Evolutionary conservation across 2,888 invertebrate genomes (phyloP).

Genomic region (Drosophila mulleri): DNA sequence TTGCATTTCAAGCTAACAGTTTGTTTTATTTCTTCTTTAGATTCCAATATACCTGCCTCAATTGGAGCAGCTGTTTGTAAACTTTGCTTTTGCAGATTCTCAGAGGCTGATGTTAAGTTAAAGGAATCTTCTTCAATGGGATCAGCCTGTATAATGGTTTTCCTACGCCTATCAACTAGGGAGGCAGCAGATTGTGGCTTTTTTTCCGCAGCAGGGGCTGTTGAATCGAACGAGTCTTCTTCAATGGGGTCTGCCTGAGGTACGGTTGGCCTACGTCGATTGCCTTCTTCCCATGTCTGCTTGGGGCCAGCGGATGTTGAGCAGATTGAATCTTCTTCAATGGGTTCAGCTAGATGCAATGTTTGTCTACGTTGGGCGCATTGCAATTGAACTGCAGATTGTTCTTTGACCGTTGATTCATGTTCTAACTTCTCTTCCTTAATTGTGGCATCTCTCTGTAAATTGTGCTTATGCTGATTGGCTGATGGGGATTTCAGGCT

Average conservation of each 20-base stretch:
- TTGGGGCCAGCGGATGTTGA: not conserved
- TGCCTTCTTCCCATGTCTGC: not conserved
- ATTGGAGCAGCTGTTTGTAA: conserved; percentile 8
- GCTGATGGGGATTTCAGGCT: not conserved
- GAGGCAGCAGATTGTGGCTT: not conserved
- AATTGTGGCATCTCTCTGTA: not conserved
- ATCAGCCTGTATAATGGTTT: not conserved
- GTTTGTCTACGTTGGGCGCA: conserved; percentile 12
- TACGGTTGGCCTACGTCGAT: not conserved
- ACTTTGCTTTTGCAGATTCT: conserved; percentile 5
- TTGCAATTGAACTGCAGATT: not conserved
- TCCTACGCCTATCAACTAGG: not conserved
- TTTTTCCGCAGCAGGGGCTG: not conserved
- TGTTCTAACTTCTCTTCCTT: not conserved
- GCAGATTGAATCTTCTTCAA: conserved; percentile 17
- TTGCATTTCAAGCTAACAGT: not conserved
- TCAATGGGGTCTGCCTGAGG: conserved; percentile 6
- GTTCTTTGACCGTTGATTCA: not conserved
- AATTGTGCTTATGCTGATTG: not conserved
- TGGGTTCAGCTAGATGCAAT: conserved; percentile 10
- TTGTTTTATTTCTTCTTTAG: not conserved
- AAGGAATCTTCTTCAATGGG: conserved; percentile 2
- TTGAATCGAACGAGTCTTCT: conserved; percentile 3
- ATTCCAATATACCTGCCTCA: conserved; percentile 2
- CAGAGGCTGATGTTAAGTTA: not conserved